These are phyloP conservation scores for Karalla daura DNA, from an alignment of 2,797 vertebrate species.

Conservation along the genomic window DNA sequence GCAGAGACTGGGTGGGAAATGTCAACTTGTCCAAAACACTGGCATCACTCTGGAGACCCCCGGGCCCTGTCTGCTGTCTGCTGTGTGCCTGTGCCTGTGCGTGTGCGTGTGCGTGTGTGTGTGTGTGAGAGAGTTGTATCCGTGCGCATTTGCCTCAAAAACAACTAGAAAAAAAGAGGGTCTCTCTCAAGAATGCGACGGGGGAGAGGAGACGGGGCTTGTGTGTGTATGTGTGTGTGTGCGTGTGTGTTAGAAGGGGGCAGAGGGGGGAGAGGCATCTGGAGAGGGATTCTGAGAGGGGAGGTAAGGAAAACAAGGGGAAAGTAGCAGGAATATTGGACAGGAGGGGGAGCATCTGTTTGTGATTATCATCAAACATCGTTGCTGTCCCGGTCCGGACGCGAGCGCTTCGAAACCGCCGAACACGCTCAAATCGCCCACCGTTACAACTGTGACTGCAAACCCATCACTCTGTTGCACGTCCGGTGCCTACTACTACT, in stretches of 20 bases:
- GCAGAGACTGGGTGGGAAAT: constrained; percentile 63
- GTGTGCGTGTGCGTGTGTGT: constrained; percentile 14
- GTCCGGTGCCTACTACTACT: too few species aligned
- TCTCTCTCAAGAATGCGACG: constrained; percentile 49
- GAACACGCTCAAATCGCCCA: too few species aligned
- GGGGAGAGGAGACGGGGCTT: constrained; percentile 10
- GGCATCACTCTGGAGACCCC: constrained; percentile 62
- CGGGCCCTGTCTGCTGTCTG: constrained; percentile 52
- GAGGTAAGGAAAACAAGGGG: constrained; percentile 52
- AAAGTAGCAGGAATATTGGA: constrained; percentile 17
- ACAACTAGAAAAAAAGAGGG: constrained; percentile 32
- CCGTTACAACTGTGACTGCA: too few species aligned
- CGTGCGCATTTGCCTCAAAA: constrained; percentile 36
- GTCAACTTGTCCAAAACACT: constrained; percentile 74
- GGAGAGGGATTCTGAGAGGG: constrained; percentile 21
- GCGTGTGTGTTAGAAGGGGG: constrained; percentile 10
- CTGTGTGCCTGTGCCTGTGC: constrained; percentile 7
- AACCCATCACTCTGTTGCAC: too few species aligned
- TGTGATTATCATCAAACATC: constrained; percentile 7
- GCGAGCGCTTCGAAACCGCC: background rate
- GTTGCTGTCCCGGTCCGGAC: background rate
- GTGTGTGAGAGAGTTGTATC: constrained; percentile 14
- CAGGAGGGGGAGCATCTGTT: constrained; percentile 3
- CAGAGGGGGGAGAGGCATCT: constrained; percentile 21
- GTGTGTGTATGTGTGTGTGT: constrained; percentile 7